phyloP scores from a whole-genome alignment of 2,797 vertebrate genomes.

The Trematomus bernacchii region DNA sequence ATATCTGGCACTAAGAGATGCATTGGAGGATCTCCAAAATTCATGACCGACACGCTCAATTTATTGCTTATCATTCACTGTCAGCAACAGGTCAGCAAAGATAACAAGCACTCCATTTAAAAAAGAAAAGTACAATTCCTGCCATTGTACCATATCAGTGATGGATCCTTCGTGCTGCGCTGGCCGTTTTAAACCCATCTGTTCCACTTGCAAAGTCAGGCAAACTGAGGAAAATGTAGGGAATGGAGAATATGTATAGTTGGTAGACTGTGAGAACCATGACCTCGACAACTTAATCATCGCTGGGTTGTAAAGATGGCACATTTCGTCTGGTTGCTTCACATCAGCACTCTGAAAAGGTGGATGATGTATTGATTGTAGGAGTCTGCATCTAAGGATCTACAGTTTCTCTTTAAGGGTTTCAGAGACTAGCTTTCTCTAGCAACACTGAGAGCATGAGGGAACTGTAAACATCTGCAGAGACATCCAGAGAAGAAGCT shows the following conservation, averaged over 20 bases:
- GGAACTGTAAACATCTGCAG: background rate
- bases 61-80: conserved; percentile 51
- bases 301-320: conserved; percentile 7
- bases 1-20: conserved; percentile 18
- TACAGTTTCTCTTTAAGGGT: background rate
- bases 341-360: conserved; percentile 11
- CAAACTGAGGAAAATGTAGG: conserved; percentile 24
- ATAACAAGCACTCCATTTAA: conserved; percentile 52
- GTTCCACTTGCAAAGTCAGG: conserved; percentile 42
- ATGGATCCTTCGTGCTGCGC: conserved; percentile 60
- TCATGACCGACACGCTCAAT: conserved; percentile 39
- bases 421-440: background rate
- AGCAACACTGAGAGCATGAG: background rate
- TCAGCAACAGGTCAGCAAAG: conserved; percentile 62
- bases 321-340: conserved; percentile 15
- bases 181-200: conserved; percentile 41
- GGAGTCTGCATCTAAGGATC: background rate
- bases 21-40: conserved; percentile 48
- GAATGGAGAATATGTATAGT: conserved; percentile 22
- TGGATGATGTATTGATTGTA: conserved; percentile 11
- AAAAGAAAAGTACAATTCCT: conserved; percentile 47
- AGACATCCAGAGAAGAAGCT: background rate
- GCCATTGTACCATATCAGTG: conserved; percentile 41
- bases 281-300: conserved; percentile 36
- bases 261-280: background rate